Evolutionary conservation across 2,888 invertebrate species (phyloP), one percentile per base, ranked within the genome.

Genomic region (Spodoptera picta): DNA sequence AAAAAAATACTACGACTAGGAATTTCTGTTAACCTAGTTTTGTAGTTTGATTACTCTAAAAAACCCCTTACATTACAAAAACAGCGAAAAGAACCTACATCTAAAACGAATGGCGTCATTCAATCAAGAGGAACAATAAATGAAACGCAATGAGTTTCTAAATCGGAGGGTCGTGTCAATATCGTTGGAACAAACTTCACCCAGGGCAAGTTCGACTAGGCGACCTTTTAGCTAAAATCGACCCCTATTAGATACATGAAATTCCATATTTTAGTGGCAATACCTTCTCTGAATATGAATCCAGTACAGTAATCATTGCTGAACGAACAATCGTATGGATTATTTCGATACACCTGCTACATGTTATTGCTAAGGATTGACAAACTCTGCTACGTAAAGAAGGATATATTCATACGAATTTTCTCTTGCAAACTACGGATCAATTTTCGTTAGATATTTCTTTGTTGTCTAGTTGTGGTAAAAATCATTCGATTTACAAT

Each of bases 311-410:
- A 70, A 70, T 69, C 70, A 70, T 56, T 51, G 70, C 43, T 54
- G 48, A 42, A 56, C 47, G 42, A 65, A 53, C 55, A 60, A 65
- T 57, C 4, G 46, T 65, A 66, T 65, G 59, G 56, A 77, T 69
- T 61, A 65, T 61, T 31, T 19, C 46, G 51, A 56, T 59, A 73
- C 74, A 73, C 69, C 74, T 77, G 69, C 50, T 43, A 53, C 60
- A 58, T 61, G 19, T 46, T 76, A 59, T 65, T 52, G 42, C n/a
- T 1, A 9, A 49, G 49, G 65, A 72, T 53, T 65, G 77, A 52
- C 58, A 56, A 71, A 57, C 71, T 14, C 46, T 36, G 45, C 12
- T 9, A 55, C 48, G 48, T 61, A 14, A 43, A 55, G 51, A 54
- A 64, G 54, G 64, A 67, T 31, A 65, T 72, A 60, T 60, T 60